These are phyloP conservation scores for Melanitta fusca DNA, from an alignment of 2,797 vertebrate genomes.

Conservation along the genomic window DNA sequence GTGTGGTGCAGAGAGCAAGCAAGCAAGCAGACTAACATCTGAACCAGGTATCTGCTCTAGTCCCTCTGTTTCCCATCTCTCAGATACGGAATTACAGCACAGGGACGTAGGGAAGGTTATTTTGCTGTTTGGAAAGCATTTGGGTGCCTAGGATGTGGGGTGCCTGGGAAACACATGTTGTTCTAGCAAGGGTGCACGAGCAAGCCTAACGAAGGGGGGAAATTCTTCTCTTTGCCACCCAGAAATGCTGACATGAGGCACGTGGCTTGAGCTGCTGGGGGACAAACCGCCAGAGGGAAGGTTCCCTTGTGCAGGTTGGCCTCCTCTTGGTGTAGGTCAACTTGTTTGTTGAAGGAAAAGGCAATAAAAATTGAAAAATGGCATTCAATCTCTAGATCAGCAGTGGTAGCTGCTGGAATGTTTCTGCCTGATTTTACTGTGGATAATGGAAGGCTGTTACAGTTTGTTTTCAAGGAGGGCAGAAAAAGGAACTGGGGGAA, in stretches of 20 bases:
- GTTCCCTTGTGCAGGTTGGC: not conserved
- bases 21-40: not conserved
- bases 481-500: not conserved
- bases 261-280: not conserved
- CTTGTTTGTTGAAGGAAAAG: not conserved
- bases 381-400: not conserved
- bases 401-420: not conserved
- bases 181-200: not conserved
- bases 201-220: not conserved
- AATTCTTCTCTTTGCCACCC: not conserved
- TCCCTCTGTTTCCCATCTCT: not conserved
- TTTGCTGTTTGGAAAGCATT: not conserved
- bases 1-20: not conserved
- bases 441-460: not conserved
- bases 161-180: not conserved
- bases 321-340: not conserved
- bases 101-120: not conserved
- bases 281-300: not conserved
- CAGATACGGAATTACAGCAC: not conserved
- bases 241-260: not conserved
- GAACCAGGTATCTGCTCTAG: not conserved
- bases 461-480: not conserved
- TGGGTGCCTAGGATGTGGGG: not conserved
- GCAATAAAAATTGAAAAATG: not conserved
- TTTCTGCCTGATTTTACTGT: not conserved